These are phyloP conservation scores for Chauna torquata DNA, from an alignment of 2,113 vertebrate species.

Conservation along the genomic window DNA sequence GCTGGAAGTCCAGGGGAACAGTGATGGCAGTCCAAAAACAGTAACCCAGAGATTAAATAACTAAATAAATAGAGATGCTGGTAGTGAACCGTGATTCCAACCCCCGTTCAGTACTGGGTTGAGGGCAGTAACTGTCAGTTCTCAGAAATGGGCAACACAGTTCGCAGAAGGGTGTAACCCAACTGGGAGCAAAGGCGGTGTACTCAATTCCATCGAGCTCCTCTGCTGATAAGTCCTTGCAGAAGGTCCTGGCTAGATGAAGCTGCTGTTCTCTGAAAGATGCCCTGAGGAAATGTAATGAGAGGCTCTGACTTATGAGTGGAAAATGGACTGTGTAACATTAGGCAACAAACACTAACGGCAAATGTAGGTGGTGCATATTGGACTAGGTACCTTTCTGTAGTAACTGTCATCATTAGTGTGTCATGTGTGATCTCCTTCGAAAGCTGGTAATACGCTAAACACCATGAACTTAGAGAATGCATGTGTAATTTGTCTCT, in stretches of 20 bases:
- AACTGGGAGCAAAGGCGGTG: background rate
- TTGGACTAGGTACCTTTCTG: background rate
- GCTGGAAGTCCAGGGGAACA: background rate
- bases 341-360: background rate
- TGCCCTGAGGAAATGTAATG: background rate
- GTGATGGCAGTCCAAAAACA: background rate
- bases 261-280: background rate
- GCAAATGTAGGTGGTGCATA: background rate
- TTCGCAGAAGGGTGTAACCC: background rate
- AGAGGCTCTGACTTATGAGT: background rate
- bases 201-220: background rate
- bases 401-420: background rate
- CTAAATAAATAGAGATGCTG: background rate
- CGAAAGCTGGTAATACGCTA: background rate
- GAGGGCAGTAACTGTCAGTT: background rate
- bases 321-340: background rate
- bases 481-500: background rate
- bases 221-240: background rate
- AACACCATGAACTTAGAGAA: background rate
- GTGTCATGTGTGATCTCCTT: background rate
- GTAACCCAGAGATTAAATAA: background rate
- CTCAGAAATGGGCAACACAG: background rate
- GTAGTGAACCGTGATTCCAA: background rate
- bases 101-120: background rate
- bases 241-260: background rate